phyloP scores from a whole-genome alignment of 1,140 invertebrate species.

The Drosophila kohkoa region DNA sequence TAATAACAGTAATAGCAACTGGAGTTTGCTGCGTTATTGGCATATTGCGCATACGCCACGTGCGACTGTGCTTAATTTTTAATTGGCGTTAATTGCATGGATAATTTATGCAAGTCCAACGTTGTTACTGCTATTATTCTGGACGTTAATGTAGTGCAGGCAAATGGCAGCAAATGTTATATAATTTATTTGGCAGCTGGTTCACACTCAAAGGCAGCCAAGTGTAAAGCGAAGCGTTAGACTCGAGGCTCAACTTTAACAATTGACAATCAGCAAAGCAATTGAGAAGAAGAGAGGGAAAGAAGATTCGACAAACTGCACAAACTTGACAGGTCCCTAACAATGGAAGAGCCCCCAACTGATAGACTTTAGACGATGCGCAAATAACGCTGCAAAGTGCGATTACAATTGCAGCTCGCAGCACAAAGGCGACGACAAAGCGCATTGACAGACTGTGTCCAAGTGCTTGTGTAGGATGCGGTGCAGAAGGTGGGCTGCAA shows the following conservation, averaged over 20 bases:
- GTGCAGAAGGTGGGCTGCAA: neutral
- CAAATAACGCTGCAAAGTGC: conserved; percentile 41
- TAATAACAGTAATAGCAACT: neutral
- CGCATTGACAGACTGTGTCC: conserved; percentile 5
- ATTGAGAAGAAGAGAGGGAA: neutral
- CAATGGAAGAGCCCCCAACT: conserved; percentile 20
- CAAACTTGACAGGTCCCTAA: conserved; percentile 18
- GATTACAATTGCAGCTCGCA: conserved; percentile 40
- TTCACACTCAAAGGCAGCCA: neutral
- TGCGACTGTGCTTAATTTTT: conserved; percentile 11
- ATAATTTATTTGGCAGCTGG: conserved; percentile 9
- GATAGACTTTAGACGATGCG: conserved; percentile 31
- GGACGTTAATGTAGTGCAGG: conserved; percentile 7
- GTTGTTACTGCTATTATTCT: conserved; percentile 6
- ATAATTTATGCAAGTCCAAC: conserved; percentile 42
- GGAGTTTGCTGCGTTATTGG: conserved; percentile 8
- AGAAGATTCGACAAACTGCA: neutral
- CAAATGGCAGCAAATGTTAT: conserved; percentile 22
- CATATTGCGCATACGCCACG: conserved; percentile 39
- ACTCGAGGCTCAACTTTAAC: conserved; percentile 11
- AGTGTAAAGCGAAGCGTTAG: conserved; percentile 14
- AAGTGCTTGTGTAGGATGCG: conserved; percentile 12
- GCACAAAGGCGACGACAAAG: conserved; percentile 28
- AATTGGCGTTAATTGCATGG: conserved; percentile 18
- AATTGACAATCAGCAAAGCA: conserved; percentile 16